Evolutionary conservation across 2,113 vertebrate genomes (phyloP).

Genomic region (Triplophysa dalaica): DNA sequence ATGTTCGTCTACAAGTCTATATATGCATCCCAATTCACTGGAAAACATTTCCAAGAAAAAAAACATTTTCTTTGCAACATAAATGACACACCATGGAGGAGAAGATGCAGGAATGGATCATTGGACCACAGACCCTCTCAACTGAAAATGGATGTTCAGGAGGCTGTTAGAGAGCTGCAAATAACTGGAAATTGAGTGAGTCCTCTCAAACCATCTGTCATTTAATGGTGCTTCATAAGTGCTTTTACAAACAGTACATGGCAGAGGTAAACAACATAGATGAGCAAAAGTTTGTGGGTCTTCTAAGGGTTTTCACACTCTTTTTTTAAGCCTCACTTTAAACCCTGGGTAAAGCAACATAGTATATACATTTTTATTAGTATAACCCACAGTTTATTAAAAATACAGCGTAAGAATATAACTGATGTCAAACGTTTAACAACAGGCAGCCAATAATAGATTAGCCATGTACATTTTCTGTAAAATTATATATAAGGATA

Average conservation of each 20-base stretch:
- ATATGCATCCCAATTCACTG: conserved; percentile 6
- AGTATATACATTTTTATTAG: no score
- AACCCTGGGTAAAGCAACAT: no score
- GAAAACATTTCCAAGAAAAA: conserved; percentile 30
- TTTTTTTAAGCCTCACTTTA: no score
- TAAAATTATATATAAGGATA: no score
- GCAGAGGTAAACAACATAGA: neutral
- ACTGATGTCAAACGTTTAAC: no score
- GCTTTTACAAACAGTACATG: neutral
- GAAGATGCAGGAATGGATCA: conserved; percentile 24
- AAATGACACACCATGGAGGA: conserved; percentile 8
- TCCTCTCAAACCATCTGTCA: neutral
- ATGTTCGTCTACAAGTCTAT: neutral
- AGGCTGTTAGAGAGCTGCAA: conserved; percentile 11
- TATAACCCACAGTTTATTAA: no score
- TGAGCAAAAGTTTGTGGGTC: no score
- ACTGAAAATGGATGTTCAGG: conserved; percentile 12
- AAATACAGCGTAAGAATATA: no score
- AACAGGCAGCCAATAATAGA: no score
- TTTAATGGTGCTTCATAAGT: neutral
- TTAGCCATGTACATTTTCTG: no score
- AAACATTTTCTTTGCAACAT: neutral
- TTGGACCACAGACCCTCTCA: conserved; percentile 1
- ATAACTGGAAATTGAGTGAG: conserved; percentile 12
- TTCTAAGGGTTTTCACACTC: no score